Evolutionary conservation across 2,888 invertebrate genomes (phyloP).

Genomic region (Phalangium opilio): DNA sequence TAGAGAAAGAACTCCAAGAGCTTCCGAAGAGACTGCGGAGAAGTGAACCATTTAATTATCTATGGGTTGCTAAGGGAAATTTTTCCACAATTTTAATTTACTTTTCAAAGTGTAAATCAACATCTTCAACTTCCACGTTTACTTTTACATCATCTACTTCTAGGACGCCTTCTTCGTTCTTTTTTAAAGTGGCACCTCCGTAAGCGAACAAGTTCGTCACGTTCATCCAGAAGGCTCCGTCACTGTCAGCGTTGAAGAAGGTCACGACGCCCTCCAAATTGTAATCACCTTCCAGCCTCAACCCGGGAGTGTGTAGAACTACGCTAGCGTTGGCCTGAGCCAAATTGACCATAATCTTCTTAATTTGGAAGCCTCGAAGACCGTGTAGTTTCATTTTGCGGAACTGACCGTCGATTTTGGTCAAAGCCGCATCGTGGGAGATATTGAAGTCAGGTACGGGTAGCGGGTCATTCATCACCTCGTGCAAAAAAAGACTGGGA

Average conservation of each 20-base stretch:
- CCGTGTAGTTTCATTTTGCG: conserved; percentile 55
- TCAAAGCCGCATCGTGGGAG: conserved; percentile 42
- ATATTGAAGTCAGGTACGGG: conserved; percentile 51
- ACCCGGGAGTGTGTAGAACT: conserved; percentile 14
- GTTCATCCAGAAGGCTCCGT: conserved; percentile 60
- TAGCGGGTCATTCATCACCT: conserved; percentile 57
- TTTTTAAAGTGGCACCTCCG: conserved; percentile 51
- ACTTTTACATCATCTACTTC: conserved; percentile 61
- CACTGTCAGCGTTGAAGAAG: conserved; percentile 50
- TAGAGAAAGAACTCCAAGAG: conserved; percentile 45
- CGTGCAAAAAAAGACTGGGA: conserved; percentile 11
- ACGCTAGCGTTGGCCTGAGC: conserved; percentile 51
- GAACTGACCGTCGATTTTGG: conserved; percentile 52
- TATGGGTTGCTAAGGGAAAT: too few relatives aligned
- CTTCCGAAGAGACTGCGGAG: conserved; percentile 34
- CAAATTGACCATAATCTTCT: conserved; percentile 52
- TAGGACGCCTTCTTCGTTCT: conserved; percentile 55
- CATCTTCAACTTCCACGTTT: conserved; percentile 57
- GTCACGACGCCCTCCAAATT: conserved; percentile 38
- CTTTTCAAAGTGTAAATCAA: conserved; percentile 66
- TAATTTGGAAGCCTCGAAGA: conserved; percentile 58
- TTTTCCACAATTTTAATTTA: too few relatives aligned
- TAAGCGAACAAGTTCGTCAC: conserved; percentile 51
- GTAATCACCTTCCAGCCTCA: conserved; percentile 47
- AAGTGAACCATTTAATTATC: too few relatives aligned